Evolutionary conservation across 2,797 vertebrate species (phyloP), one percentile per base, ranked within the genome.

Genomic region (Takifugu ocellatus): DNA sequence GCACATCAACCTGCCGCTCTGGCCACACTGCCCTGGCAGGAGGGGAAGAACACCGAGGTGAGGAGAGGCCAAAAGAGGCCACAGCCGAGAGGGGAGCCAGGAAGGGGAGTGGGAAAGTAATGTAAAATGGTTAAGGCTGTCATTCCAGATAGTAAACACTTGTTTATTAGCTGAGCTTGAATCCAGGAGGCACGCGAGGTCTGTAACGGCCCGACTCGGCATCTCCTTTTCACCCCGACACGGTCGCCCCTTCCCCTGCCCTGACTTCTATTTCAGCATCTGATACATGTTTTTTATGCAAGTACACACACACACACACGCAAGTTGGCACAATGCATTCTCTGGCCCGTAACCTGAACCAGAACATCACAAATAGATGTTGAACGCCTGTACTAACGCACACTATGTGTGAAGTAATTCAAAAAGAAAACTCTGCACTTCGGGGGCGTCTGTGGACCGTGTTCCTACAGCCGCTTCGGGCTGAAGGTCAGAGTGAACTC

Each of bases 111-210:
- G 25, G 39, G 53, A 68, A 51, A 60, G 56, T 21, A 58, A 47
- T 0, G 6, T 49, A 55, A 56, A 68, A 77, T 36, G 14, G 56
- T 78, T 54, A 54, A 60, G 56, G 54, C 43, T 63, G 61, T 59
- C 78, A 88, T 92, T 49, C 83, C 83, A 67, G 80, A 83, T 69
- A 70, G 62, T 92, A 91, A 92, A 92, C 91, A 86, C 86, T 64
- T 87, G 87, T 91, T 92, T 91, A 92, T 91, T 85, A 73, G 81
- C 49, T 49, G 57, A 72, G 79, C 27, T 62, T 49, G 27, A 66
- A 67, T 64, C 65, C 75, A 17, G 17, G 53, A 68, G 49, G 51
- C 69, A 74, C 56, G 58, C 68, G 58, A 54, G 52, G n/a, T 42
- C 68, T 59, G 54, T 48, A 68, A 25, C 36, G 21, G 56, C 56